Base-by-base conservation (phyloP, 2,888 invertebrate genomes). In the Coecobrya sp. region DNA sequence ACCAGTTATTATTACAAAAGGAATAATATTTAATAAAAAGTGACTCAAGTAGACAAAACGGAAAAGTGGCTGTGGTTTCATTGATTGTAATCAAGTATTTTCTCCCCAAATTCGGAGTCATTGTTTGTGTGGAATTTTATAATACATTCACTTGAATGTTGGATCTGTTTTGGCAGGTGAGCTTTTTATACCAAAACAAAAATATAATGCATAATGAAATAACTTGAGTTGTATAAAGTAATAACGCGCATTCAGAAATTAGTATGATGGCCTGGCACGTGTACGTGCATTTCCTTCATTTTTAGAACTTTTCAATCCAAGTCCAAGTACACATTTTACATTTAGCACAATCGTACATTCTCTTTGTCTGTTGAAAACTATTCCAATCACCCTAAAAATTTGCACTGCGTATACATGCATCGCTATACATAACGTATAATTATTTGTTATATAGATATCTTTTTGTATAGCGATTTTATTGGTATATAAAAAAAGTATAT, bases 111-210 rank as follows among this genome's bases (percentile, higher is more conserved):
- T 86, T 91, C 82, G 87, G 86, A 82, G 42, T 62, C 22, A 62
- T 82, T 42, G 19, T 81, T 65, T 36, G 65, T 79, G 49, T 76
- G 65, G 65, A 8, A 25, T 68, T 36, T 59, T 55, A 81, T 19
- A 81, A 59, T 30, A 79, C 52, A 59, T 59, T n/a, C 62, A 49
- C 42, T 82, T 92, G 92, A 92, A 92, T 92, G 92, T 92, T 92
- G 92, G 92, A 92, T 88, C 92, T 59, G 49, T 89, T 92, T 92
- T 89, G 89, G 89, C 89, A 89, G 92, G 92, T 92, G 89, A 92
- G 79, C 62, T 73, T 62, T 65, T 68, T 27, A 76, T 30, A 30
- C 27, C 7, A 19, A n/a, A n/a, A 73, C 19, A 68, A 86, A 68
- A 70, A 49, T 79, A 76, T 55, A 7, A n/a, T 19, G n/a, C 1